Percentiles rank a stretch among this genome's conserved stretches.
Conservation (phyloP, 1,140 invertebrate genomes). For the Phortica variegata region DNA sequence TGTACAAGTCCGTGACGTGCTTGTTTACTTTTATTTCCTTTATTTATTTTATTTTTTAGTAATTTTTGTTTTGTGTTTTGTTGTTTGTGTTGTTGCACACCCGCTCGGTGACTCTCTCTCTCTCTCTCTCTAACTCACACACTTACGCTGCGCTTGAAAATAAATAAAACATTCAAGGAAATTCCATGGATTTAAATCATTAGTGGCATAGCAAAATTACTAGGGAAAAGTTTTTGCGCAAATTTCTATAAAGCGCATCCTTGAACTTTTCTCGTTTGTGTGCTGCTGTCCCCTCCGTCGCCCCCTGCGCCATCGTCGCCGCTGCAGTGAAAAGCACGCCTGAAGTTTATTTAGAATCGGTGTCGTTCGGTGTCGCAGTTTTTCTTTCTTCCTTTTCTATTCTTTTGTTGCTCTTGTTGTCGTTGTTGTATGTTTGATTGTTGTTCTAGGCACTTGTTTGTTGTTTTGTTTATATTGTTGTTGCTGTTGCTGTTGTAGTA, state of each 20-base stretch:
- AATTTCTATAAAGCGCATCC: conserved; percentile 30
- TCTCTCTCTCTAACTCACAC: too few species aligned
- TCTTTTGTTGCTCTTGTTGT: neutral
- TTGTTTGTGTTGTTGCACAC: too few species aligned
- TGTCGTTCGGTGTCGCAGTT: neutral
- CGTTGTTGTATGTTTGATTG: conserved; percentile 11
- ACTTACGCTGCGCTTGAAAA: too few species aligned
- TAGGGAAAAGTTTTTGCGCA: conserved; percentile 39
- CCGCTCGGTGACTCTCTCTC: too few species aligned
- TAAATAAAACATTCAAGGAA: too few species aligned
- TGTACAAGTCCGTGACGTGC: too few species aligned
- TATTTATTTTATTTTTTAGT: too few species aligned
- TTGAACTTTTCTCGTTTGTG: conserved; percentile 54
- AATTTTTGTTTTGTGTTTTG: too few species aligned
- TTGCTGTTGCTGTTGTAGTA: too few species aligned
- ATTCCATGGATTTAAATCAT: conserved; percentile 33
- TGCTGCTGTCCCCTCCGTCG: conserved; percentile 4
- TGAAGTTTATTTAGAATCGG: conserved; percentile 9
- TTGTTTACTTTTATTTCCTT: too few species aligned
- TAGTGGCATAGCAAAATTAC: conserved; percentile 39
- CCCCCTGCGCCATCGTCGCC: neutral
- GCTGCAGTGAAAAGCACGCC: too few species aligned
- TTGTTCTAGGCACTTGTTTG: conserved; percentile 26
- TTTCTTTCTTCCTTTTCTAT: neutral
- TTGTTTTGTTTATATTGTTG: conserved; percentile 48